These are phyloP conservation scores for Sinella curviseta DNA, from an alignment of 1,140 invertebrate species.

Conservation along the genomic window DNA sequence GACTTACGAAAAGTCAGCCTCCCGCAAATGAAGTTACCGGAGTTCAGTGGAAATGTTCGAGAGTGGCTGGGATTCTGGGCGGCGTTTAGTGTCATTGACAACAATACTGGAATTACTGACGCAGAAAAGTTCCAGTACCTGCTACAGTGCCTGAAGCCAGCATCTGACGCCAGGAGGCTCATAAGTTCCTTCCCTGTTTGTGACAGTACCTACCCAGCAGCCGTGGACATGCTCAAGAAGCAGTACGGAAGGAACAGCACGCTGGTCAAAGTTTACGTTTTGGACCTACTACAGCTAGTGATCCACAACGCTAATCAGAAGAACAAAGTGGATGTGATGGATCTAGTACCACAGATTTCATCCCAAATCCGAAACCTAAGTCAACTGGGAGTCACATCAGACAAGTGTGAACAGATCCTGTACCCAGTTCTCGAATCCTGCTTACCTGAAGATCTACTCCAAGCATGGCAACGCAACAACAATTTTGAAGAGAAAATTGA, in stretches of 20 bases:
- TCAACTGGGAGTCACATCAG: slow-evolving; percentile 52
- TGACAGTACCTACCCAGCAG: slow-evolving; percentile 50
- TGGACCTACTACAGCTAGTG: slow-evolving; percentile 50
- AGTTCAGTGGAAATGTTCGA: slow-evolving; percentile 51
- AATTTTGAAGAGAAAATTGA: slow-evolving; percentile 34
- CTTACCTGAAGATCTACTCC: slow-evolving; percentile 50
- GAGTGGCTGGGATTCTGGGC: slow-evolving; percentile 53
- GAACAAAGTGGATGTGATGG: background rate
- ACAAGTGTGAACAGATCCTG: slow-evolving; percentile 53
- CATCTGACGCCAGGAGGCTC: slow-evolving; percentile 27
- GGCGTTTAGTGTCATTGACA: slow-evolving; percentile 52
- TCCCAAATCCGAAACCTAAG: slow-evolving; percentile 52
- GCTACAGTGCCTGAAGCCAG: background rate
- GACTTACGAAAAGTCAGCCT: slow-evolving; percentile 5
- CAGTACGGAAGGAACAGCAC: slow-evolving; percentile 51
- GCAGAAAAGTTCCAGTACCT: slow-evolving; percentile 51
- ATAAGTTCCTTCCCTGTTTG: slow-evolving; percentile 50
- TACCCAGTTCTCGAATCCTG: slow-evolving; percentile 54
- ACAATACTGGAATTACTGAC: slow-evolving; percentile 45
- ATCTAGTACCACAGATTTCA: slow-evolving; percentile 42
- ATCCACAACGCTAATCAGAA: slow-evolving; percentile 34
- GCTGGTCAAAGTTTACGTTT: slow-evolving; percentile 52
- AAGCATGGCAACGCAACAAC: slow-evolving; percentile 49
- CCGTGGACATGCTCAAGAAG: slow-evolving; percentile 49
- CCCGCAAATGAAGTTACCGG: slow-evolving; percentile 50